phyloP scores from a whole-genome alignment of 2,113 vertebrate genomes.

The Paedocypris sp. region DNA sequence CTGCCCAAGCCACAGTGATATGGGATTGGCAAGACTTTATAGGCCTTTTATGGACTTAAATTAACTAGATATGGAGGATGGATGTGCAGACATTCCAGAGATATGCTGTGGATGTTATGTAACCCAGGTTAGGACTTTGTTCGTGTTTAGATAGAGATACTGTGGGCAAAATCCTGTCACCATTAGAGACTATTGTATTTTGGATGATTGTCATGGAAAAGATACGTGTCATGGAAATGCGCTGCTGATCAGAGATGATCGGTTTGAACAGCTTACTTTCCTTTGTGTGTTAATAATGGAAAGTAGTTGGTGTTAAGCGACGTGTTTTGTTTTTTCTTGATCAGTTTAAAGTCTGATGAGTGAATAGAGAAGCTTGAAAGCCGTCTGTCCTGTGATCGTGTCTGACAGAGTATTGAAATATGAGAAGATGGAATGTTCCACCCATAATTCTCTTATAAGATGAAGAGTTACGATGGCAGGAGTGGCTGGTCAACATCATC shows the following conservation, averaged over 20 bases:
- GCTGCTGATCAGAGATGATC: too few relatives aligned
- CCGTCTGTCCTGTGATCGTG: conserved; percentile 1
- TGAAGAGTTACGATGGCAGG: neutral
- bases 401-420: conserved; percentile 5
- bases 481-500: neutral
- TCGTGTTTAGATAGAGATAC: neutral
- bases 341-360: neutral
- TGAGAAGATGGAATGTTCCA: neutral
- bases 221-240: too few relatives aligned
- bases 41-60: neutral
- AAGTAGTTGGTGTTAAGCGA: too few relatives aligned
- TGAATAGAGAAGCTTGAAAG: neutral
- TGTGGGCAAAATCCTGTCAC: neutral
- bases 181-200: neutral
- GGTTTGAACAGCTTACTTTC: too few relatives aligned
- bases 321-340: too few relatives aligned
- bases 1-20: too few relatives aligned
- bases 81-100: neutral
- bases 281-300: too few relatives aligned
- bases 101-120: neutral
- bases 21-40: conserved; percentile 6
- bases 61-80: neutral
- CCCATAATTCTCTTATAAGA: neutral
- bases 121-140: neutral
- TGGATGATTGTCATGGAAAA: neutral